Evolutionary conservation across 2,888 invertebrate species (phyloP).

Genomic region (Ochlodes sylvanus): DNA sequence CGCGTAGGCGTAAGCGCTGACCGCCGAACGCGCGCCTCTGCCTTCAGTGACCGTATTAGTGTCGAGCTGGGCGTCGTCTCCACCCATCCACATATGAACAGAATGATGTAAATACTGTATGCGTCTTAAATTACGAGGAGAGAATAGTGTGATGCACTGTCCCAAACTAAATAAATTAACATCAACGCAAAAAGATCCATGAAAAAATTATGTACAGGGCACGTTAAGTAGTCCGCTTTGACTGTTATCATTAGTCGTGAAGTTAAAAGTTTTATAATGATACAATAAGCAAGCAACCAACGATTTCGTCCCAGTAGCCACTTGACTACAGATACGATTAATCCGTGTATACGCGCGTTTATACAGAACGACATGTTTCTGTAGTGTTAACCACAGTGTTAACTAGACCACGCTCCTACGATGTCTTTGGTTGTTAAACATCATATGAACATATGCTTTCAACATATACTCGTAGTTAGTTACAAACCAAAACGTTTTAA

Average conservation of each 20-base stretch:
- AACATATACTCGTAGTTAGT: too few species aligned
- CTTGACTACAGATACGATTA: slow-evolving; percentile 29
- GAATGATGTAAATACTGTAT: too few species aligned
- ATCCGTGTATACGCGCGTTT: slow-evolving; percentile 33
- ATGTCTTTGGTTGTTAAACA: slow-evolving; percentile 30
- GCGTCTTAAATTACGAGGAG: background rate
- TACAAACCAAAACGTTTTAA: slow-evolving; percentile 6
- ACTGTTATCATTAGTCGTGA: background rate
- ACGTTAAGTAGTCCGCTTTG: background rate
- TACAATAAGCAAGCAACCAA: background rate
- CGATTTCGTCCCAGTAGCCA: slow-evolving; percentile 12
- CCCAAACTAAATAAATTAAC: too few species aligned
- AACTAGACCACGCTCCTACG: slow-evolving; percentile 33
- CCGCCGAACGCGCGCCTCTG: too few species aligned
- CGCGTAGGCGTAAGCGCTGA: too few species aligned
- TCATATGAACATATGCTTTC: slow-evolving; percentile 28
- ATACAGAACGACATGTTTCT: slow-evolving; percentile 37
- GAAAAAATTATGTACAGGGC: background rate
- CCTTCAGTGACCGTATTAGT: too few species aligned
- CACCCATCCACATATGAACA: too few species aligned
- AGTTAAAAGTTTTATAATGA: slow-evolving; percentile 6
- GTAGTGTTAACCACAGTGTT: slow-evolving; percentile 33
- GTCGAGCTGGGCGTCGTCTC: too few species aligned
- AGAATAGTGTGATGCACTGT: too few species aligned
- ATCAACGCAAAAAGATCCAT: background rate